A percentile compares a stretch with the other conserved stretches of the same genome.
Evolutionary conservation across 2,888 invertebrate genomes (phyloP).

Genomic region (Caenorhabditis parvicauda): DNA sequence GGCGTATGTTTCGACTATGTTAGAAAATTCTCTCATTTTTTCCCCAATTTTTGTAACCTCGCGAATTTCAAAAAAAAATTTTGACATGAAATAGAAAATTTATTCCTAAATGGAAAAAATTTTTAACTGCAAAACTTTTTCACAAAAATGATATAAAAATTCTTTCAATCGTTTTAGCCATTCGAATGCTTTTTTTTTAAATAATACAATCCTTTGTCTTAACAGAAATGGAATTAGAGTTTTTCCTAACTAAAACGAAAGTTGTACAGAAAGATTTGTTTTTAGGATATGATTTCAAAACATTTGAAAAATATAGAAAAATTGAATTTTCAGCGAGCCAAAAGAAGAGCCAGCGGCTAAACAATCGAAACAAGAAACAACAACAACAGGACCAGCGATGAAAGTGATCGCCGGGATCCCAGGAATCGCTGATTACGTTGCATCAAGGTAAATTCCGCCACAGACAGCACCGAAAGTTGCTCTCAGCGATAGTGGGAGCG

Average conservation of each 20-base stretch:
- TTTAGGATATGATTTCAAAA: conserved; percentile 8
- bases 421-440: conserved; percentile 78
- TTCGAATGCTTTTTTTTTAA: too few species aligned
- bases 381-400: conserved; percentile 28
- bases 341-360: conserved; percentile 17
- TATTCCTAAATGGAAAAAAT: too few species aligned
- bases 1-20: too few species aligned
- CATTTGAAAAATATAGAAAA: not conserved
- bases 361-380: conserved; percentile 9
- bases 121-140: too few species aligned
- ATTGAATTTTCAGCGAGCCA: conserved; percentile 1
- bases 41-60: not conserved
- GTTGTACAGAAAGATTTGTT: not conserved
- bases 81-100: too few species aligned
- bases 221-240: conserved; percentile 21
- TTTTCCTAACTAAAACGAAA: not conserved
- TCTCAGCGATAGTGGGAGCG: conserved; percentile 22
- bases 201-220: too few species aligned
- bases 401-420: conserved; percentile 75
- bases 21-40: not conserved
- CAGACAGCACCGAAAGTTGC: too few species aligned
- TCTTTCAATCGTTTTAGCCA: conserved; percentile 16
- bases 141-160: too few species aligned
- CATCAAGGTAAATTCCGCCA: conserved; percentile 67
- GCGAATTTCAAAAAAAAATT: not conserved